Base-by-base conservation (phyloP, 1,140 invertebrate species). In the Saccostrea cuccullata region DNA sequence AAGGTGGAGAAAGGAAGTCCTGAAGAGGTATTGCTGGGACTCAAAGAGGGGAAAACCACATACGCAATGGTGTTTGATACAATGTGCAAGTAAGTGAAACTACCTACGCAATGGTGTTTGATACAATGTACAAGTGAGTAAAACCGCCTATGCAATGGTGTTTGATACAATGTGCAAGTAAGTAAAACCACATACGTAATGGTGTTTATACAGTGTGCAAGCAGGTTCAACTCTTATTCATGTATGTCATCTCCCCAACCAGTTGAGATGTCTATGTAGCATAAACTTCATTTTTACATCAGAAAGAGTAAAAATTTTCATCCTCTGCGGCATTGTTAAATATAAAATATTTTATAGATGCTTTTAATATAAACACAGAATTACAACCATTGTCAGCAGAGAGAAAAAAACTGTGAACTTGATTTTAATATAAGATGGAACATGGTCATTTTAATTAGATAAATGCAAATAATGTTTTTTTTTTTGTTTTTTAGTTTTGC, bases 81-180 rank as follows among this genome's bases (percentile, higher is more conserved):
- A 13, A 93, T 95, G 90, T 95, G 95, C 94, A 94, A 93, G 95
- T 95, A n/a, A n/a, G n/a, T n/a, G n/a, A n/a, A n/a, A n/a, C n/a
- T n/a, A n/a, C n/a, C n/a, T n/a, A n/a, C n/a, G n/a, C n/a, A n/a
- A n/a, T n/a, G n/a, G n/a, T n/a, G n/a, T n/a, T n/a, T n/a, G n/a
- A n/a, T n/a, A n/a, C n/a, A n/a, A n/a, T n/a, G n/a, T n/a, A n/a
- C n/a, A 95, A 85, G 93, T 92, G 30, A 94, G 95, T n/a, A 93
- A 93, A 82, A 94, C 94, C 20, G 95, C 94, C 55, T 95, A 95
- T 88, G 95, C 95, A n/a, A 94, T 95, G 92, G 94, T 95, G 26
- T 95, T 94, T 91, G 94, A 95, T 85, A 95, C 93, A 13, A 93
- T 95, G 90, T 95, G 95, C 94, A 94, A 93, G 95, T 95, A n/a